These are phyloP conservation scores for Toxonevra muliebris DNA, from an alignment of 2,888 invertebrate genomes.

Conservation along the genomic window DNA sequence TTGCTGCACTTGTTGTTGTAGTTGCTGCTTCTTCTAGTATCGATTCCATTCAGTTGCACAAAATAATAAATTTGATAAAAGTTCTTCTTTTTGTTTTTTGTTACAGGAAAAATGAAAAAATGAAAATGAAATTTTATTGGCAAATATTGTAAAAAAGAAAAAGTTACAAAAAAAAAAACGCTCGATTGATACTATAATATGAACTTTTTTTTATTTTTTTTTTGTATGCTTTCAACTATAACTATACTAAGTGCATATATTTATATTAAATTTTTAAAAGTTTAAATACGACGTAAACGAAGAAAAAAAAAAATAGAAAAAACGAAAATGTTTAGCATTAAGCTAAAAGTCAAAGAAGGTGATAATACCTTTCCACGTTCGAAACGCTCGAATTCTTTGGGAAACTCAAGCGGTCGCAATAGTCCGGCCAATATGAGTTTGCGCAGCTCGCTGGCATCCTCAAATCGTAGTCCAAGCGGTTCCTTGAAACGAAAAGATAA, in stretches of 20 bases:
- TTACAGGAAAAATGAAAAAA: slow-evolving; percentile 12
- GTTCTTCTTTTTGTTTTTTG: slow-evolving; percentile 18
- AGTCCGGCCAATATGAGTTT: slow-evolving; percentile 59
- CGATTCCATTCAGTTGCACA: slow-evolving; percentile 33
- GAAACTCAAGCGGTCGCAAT: slow-evolving; percentile 45
- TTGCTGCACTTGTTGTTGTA: slow-evolving; percentile 16
- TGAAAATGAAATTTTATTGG: background rate
- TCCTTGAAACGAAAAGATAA: slow-evolving; percentile 63
- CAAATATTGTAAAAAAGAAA: slow-evolving; percentile 13
- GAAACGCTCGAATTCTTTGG: slow-evolving; percentile 47
- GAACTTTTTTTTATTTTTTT: slow-evolving; percentile 1
- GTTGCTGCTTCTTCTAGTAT: slow-evolving; percentile 9
- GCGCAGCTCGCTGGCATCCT: slow-evolving; percentile 62
- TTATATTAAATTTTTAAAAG: slow-evolving; percentile 7
- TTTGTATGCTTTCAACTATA: no score
- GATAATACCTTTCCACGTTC: slow-evolving; percentile 62
- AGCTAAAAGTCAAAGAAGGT: slow-evolving; percentile 66
- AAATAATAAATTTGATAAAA: slow-evolving; percentile 32
- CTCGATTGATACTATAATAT: background rate
- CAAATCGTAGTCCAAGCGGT: slow-evolving; percentile 58
- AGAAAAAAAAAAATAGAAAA: slow-evolving; percentile 22
- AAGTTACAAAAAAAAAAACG: background rate
- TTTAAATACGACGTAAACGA: background rate
- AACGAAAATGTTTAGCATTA: slow-evolving; percentile 63
- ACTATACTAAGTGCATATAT: slow-evolving; percentile 19